These are phyloP conservation scores for Gila robusta DNA, from an alignment of 2,797 vertebrate species.

Conservation along the genomic window DNA sequence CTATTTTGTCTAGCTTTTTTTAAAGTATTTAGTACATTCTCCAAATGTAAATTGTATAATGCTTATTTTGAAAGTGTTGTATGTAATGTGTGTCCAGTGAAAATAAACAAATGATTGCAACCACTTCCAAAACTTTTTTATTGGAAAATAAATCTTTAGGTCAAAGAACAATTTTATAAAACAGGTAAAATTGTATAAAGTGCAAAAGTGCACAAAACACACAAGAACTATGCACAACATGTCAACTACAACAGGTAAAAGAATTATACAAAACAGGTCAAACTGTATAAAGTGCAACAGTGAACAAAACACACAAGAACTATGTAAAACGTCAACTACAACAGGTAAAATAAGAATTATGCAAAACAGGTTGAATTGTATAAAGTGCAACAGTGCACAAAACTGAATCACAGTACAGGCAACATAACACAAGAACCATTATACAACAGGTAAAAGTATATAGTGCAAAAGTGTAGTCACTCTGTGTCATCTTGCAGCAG, in stretches of 20 bases:
- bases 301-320: neutral
- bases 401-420: neutral
- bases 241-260: too few relatives aligned
- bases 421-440: neutral
- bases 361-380: neutral
- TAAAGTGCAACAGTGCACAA: constrained; percentile 17
- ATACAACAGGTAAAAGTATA: neutral
- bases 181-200: too few relatives aligned
- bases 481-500: constrained; percentile 4
- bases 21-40: too few relatives aligned
- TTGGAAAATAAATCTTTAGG: neutral
- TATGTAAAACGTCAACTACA: neutral
- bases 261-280: neutral
- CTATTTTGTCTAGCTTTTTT: too few relatives aligned
- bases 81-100: neutral
- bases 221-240: too few relatives aligned
- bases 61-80: neutral
- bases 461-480: neutral
- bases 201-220: neutral
- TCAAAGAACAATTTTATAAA: neutral
- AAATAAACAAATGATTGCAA: neutral
- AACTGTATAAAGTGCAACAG: neutral
- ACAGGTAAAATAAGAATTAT: neutral
- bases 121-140: neutral
- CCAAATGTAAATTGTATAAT: too few relatives aligned